phyloP scores from a whole-genome alignment of 2,888 invertebrate genomes.

The Apotomis turbidana region DNA sequence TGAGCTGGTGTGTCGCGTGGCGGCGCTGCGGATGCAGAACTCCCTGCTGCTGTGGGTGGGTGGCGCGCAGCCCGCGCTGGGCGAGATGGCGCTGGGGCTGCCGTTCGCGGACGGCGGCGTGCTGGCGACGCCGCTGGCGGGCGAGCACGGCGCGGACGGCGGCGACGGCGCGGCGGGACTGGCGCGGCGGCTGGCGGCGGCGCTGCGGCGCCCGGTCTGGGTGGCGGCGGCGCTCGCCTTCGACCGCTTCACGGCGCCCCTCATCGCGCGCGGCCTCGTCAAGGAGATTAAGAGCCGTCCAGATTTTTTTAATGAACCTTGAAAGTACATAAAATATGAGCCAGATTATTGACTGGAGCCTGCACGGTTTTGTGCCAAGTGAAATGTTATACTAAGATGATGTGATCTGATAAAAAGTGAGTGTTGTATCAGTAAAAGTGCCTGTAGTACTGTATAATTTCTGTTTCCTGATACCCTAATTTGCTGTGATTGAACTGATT shows the following conservation, averaged over 20 bases:
- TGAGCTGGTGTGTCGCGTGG: slow-evolving; percentile 58
- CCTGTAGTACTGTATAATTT: background rate
- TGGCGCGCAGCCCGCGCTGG: slow-evolving; percentile 46
- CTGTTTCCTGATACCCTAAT: too few species aligned
- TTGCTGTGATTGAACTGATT: too few species aligned
- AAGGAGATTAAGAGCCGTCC: slow-evolving; percentile 43
- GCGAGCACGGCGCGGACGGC: slow-evolving; percentile 19
- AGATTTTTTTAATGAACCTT: slow-evolving; percentile 30
- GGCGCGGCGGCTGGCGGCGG: slow-evolving; percentile 44
- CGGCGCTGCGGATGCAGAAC: slow-evolving; percentile 59
- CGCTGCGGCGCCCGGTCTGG: slow-evolving; percentile 40
- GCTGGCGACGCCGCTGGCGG: slow-evolving; percentile 45
- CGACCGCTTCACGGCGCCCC: slow-evolving; percentile 43
- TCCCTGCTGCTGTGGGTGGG: slow-evolving; percentile 70
- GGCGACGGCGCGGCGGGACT: slow-evolving; percentile 47
- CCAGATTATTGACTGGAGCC: background rate
- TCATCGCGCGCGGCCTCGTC: slow-evolving; percentile 42
- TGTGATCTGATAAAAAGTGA: background rate
- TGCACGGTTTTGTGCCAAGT: background rate
- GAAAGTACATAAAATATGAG: background rate
- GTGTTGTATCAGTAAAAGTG: background rate
- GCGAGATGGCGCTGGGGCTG: slow-evolving; percentile 59
- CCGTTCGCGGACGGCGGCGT: slow-evolving; percentile 47
- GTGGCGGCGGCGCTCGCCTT: slow-evolving; percentile 33
- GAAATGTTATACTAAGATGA: background rate